Evolutionary conservation across 2,113 vertebrate genomes (phyloP).

Genomic region (Tachycineta bicolor): DNA sequence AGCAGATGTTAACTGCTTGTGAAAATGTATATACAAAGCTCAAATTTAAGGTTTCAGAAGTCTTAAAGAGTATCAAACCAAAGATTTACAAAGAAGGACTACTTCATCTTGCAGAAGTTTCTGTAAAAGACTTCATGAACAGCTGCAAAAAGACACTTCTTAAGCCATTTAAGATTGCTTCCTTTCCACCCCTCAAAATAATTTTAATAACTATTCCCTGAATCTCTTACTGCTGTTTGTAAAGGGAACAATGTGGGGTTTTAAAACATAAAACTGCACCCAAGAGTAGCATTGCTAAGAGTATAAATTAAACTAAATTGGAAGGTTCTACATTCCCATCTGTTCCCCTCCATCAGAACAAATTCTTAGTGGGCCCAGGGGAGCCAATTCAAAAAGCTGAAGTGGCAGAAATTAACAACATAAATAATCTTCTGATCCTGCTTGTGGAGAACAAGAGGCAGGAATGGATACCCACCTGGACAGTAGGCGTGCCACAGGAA

Average conservation of each 20-base stretch:
- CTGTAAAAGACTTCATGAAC: neutral
- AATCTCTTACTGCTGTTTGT: neutral
- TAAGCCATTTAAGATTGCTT: neutral
- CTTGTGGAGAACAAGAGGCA: neutral
- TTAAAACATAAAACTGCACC: neutral
- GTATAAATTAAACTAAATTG: neutral
- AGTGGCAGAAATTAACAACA: neutral
- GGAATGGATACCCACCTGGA: neutral
- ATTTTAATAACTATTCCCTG: neutral
- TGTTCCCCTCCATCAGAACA: neutral
- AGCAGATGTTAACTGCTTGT: neutral
- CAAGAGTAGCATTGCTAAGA: neutral
- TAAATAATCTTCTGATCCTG: neutral
- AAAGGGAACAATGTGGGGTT: neutral
- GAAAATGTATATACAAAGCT: neutral
- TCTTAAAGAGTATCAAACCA: neutral
- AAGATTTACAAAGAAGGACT: neutral
- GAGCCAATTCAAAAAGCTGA: neutral
- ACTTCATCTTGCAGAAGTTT: neutral
- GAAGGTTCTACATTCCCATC: neutral
- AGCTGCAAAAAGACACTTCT: neutral
- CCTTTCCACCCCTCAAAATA: neutral
- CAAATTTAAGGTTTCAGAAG: neutral
- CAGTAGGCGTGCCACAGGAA: neutral
- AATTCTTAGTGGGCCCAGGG: neutral